phyloP scores from a whole-genome alignment of 2,797 vertebrate genomes.

The Bovichtus diacanthus region DNA sequence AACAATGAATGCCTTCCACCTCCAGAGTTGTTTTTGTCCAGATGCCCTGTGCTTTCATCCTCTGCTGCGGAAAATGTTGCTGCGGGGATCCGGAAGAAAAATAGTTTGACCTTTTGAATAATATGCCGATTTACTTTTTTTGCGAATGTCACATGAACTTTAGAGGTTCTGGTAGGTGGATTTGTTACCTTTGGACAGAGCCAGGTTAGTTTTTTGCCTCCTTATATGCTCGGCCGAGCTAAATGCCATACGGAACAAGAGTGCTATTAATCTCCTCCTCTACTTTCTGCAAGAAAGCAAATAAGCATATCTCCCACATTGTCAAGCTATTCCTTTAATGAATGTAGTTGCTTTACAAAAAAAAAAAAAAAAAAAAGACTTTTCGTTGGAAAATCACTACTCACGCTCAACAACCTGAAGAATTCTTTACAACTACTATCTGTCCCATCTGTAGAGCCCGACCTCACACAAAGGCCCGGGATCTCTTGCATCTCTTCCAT shows the following conservation, averaged over 20 bases:
- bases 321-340: background rate
- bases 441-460: background rate
- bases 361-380: background rate
- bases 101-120: background rate
- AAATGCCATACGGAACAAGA: background rate
- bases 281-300: background rate
- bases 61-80: background rate
- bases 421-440: background rate
- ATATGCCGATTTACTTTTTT: background rate
- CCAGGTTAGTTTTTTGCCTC: too few species aligned
- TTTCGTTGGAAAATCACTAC: background rate
- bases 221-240: background rate
- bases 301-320: background rate
- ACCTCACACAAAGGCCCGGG: background rate
- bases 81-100: background rate
- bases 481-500: slow-evolving; percentile 24
- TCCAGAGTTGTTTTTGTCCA: background rate
- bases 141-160: background rate
- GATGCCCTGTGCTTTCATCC: background rate
- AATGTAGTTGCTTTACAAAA: background rate
- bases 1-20: too few species aligned
- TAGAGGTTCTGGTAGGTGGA: background rate
- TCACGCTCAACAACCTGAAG: background rate
- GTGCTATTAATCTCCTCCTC: background rate
- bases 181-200: too few species aligned